These are phyloP conservation scores for Cordilura impudica DNA, from an alignment of 2,888 invertebrate genomes.

Conservation along the genomic window DNA sequence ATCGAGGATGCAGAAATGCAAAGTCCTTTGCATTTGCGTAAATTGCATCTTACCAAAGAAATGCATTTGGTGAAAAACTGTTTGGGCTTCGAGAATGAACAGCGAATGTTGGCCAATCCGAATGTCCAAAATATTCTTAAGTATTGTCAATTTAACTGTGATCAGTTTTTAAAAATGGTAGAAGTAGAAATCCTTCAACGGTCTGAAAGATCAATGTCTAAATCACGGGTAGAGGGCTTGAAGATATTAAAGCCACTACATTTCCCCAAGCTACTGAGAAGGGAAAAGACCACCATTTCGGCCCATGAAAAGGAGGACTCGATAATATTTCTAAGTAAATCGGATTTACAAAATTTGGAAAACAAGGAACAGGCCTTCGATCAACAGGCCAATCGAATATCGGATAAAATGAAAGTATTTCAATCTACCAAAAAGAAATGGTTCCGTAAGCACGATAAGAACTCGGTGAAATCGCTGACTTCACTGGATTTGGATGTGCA, in stretches of 20 bases:
- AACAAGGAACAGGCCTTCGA: constrained; percentile 69
- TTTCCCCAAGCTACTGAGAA: constrained; percentile 75
- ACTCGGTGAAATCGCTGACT: constrained; percentile 66
- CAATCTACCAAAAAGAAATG: constrained; percentile 82
- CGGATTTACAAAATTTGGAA: constrained; percentile 83
- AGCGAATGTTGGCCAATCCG: constrained; percentile 77
- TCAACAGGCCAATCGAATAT: constrained; percentile 70
- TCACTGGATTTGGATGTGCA: constrained; percentile 80
- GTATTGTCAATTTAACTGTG: constrained; percentile 78
- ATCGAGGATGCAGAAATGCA: constrained; percentile 78
- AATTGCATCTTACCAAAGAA: constrained; percentile 78
- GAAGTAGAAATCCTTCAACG: constrained; percentile 76
- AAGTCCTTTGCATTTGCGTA: constrained; percentile 78
- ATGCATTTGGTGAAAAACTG: constrained; percentile 75
- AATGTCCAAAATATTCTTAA: constrained; percentile 77
- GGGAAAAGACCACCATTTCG: constrained; percentile 76
- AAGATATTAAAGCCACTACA: constrained; percentile 79
- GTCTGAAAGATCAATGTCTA: constrained; percentile 78
- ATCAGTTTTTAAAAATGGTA: constrained; percentile 75
- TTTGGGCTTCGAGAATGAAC: constrained; percentile 77
- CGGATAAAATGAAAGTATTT: constrained; percentile 78
- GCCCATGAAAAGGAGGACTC: constrained; percentile 82
- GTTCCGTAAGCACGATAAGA: constrained; percentile 79
- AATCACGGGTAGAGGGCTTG: constrained; percentile 79
- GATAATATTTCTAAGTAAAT: constrained; percentile 84